Evolutionary conservation across 1,140 invertebrate species (phyloP).

Genomic region (Drosophila baimaii): DNA sequence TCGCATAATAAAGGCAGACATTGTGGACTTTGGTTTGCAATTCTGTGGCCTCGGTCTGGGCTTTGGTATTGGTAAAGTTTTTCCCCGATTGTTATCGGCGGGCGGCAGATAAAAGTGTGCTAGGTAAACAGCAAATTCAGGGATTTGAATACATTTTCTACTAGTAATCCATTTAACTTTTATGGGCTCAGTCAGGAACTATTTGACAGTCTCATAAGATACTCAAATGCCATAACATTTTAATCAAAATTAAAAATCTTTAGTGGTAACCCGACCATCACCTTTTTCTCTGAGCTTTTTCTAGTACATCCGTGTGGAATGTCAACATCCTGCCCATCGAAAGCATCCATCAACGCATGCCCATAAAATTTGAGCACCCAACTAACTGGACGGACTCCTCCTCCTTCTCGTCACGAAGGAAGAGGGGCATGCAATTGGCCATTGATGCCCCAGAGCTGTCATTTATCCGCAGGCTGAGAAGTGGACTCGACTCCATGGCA

Average conservation of each 20-base stretch:
- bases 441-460: constrained; percentile 18
- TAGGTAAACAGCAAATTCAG: constrained; percentile 5
- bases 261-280: too few relatives aligned
- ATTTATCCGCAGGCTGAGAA: constrained; percentile 19
- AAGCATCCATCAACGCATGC: constrained; percentile 53
- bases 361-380: constrained; percentile 74
- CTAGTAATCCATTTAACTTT: too few relatives aligned
- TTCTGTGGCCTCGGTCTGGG: constrained; percentile 1
- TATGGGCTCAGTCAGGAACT: background rate
- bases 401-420: background rate
- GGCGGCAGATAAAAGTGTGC: background rate
- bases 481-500: too few relatives aligned
- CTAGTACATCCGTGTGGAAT: constrained; percentile 10
- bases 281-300: background rate
- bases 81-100: constrained; percentile 4
- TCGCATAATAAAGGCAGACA: constrained; percentile 34
- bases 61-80: constrained; percentile 26
- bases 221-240: background rate
- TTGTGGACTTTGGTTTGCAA: constrained; percentile 5
- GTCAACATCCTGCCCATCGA: constrained; percentile 59
- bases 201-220: background rate
- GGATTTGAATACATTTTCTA: too few relatives aligned
- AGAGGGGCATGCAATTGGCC: constrained; percentile 20
- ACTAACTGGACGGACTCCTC: constrained; percentile 52
- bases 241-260: constrained; percentile 9